Evolutionary conservation across 2,797 vertebrate genomes (phyloP).

Genomic region (Sternarchorhynchus goeldii): DNA sequence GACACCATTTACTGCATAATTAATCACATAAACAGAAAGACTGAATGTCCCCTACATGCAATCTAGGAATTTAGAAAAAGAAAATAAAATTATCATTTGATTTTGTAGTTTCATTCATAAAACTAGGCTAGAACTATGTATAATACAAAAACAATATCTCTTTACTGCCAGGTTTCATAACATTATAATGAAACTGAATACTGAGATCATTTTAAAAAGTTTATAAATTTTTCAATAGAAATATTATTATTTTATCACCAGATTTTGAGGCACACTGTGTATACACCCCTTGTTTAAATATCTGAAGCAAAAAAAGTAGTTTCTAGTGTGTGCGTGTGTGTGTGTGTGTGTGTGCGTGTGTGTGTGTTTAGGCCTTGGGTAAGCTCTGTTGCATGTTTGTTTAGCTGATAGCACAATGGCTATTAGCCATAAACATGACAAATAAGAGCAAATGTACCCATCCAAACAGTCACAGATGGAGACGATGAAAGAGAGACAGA

Average conservation of each 20-base stretch:
- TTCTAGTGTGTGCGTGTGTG: conserved; percentile 15
- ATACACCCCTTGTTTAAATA: conserved; percentile 24
- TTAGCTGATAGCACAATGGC: conserved; percentile 58
- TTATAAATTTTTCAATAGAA: neutral
- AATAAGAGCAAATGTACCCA: conserved; percentile 29
- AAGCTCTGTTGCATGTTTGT: conserved; percentile 48
- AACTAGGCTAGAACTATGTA: too few species aligned
- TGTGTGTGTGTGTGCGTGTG: conserved; percentile 25
- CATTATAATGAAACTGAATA: neutral
- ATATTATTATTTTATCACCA: neutral
- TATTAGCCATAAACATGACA: conserved; percentile 43
- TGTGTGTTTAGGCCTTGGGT: conserved; percentile 32
- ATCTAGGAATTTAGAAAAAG: too few species aligned
- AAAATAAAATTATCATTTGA: too few species aligned
- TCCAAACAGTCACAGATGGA: conserved; percentile 31
- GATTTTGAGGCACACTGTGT: neutral
- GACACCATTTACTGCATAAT: neutral
- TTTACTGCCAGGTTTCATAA: neutral
- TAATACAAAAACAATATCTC: too few species aligned
- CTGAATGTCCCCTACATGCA: too few species aligned
- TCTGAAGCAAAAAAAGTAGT: conserved; percentile 21
- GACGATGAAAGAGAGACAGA: neutral
- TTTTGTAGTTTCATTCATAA: too few species aligned
- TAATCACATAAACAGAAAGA: too few species aligned
- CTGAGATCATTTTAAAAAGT: neutral